Evolutionary conservation across 2,888 invertebrate genomes (phyloP), one percentile per base, ranked within the genome.

Genomic region (Rugalucina vietnamica): DNA sequence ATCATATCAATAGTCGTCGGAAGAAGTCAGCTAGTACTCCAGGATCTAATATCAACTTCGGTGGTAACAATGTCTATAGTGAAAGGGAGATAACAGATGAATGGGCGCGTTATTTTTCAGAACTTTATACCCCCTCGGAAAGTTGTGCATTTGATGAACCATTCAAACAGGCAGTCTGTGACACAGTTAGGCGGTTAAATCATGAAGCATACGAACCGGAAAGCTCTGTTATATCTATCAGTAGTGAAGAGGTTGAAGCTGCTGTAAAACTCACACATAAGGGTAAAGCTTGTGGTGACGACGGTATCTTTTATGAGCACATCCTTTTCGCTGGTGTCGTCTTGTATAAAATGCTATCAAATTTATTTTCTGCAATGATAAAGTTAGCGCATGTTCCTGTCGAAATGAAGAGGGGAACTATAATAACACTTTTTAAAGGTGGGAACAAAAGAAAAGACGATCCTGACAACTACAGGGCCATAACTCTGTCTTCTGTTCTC

Each of bases 381-480:
- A 34, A 34, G 24, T 34, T 36, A 14, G n/a, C 69, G 29, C 24
- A 74, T 74, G 49, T 34, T 1, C 74, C 74, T n/a, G 36, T 18
- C 10, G 54, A 32, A 2, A 50, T 74, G 50, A 74, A 74, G 32
- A 50, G 32, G 36, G 74, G 74, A 2, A 21, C 36, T 0, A 74
- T 74, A 32, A 50, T 74, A 12, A 74, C 74, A n/a, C 12, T 74
- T 8, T 49, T 32, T 54, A 76, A 76, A 39, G 60, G 60, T 1
- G 37, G 37, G n/a, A 36, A 27, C 37, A 76, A 76, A 60, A 24
- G 60, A 24, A 76, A 60, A 49, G 60, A 76, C 27, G 37, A 76
- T 65, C 76, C 76, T 18, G 27, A 57, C 12, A 76, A 65, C 24
- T 65, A 65, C 50, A 65, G 65, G 37, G 50, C 34, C 37, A 76